Base-by-base conservation (phyloP, 2,888 invertebrate species). In the Heliconius ismenius region DNA sequence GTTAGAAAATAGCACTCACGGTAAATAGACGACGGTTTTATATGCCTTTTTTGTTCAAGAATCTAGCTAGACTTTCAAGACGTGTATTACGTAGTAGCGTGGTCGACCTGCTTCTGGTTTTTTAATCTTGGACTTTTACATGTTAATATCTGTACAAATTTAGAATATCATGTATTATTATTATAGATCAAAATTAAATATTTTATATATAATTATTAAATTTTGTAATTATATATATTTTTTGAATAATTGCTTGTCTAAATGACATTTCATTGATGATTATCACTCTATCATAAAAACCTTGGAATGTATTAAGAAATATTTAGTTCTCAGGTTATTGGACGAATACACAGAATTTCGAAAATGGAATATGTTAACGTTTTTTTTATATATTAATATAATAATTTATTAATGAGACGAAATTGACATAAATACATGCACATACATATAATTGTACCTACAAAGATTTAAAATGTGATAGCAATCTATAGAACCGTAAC, bases 1-100 rank as follows among this genome's bases (percentile, higher is more conserved):
- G 68, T 76, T 68, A 74, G 73, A 78, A 76, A 78, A 76, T 74
- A 76, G 76, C 74, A 76, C 80, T 81, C 79, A 72, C 78, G 76
- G 81, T 81, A 81, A 82, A 82, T 82, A 83, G 79, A 81, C 79
- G 80, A 79, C 78, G 77, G 77, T 80, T 81, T 79, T 80, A 81
- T 82, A 80, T 81, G 77, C 79, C 81, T 82, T 81, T 82, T 82
- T 82, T 80, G 80, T 82, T 82, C 80, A 78, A 79, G 74, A 81
- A 77, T 80, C 78, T 78, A 80, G 77, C 32, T 32, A 32, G 32
- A 78, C 78, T 77, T 81, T 69, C 69, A 69, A 76, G 70, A 78
- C 78, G 81, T 81, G 79, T 78, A 77, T 79, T 80, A 76, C 79
- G 76, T 72, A 74, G 79, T 72, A 74, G 79, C 76, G 74, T 79